Evolutionary conservation across 2,888 invertebrate genomes (phyloP), one percentile per base, ranked within the genome.

Genomic region (Mesorhabditis sp.): DNA sequence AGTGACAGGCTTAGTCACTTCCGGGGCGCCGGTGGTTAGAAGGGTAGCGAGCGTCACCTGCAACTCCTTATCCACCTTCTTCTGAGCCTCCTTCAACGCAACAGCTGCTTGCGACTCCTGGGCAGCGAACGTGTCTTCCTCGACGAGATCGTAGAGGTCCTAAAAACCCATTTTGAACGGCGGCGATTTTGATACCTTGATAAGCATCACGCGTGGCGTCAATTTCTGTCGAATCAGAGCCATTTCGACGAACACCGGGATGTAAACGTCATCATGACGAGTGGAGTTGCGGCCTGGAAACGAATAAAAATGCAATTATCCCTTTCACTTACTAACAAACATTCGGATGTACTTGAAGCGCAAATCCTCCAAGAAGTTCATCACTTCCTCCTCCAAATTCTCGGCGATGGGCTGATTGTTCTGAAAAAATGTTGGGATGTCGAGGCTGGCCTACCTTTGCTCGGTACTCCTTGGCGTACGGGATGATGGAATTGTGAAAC

Each of bases 331-430:
- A 50, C 58, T 50, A 50, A 50, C n/a, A 50, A 50, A 50, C 58
- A 50, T 50, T 50, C 58, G 58, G 1, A 50, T 50, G 58, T 50
- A 50, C n/a, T 50, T 50, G 58, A 50, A 50, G 7, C 58, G 7
- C 58, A 50, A 50, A 50, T 50, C 58, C 58, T 50, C 58, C 58
- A 50, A 50, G 58, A 50, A 50, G 58, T 50, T 50, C 58, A 50
- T 50, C 58, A 50, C n/a, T n/a, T 50, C 58, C 7, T 50, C 58
- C 58, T 50, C 58, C 7, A 50, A 50, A 50, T 50, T 50, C 58
- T 50, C 58, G 10, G 58, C 10, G 7, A 50, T 13, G 10, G 58
- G 58, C 10, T 50, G 58, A 50, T n/a, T n/a, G n/a, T 50, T 50
- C n/a, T 50, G 58, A 50, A 50, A 50, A 50, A 50, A 50, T 13